Conservation (phyloP, 2,113 vertebrate species). For the Melanocharis versteri region DNA sequence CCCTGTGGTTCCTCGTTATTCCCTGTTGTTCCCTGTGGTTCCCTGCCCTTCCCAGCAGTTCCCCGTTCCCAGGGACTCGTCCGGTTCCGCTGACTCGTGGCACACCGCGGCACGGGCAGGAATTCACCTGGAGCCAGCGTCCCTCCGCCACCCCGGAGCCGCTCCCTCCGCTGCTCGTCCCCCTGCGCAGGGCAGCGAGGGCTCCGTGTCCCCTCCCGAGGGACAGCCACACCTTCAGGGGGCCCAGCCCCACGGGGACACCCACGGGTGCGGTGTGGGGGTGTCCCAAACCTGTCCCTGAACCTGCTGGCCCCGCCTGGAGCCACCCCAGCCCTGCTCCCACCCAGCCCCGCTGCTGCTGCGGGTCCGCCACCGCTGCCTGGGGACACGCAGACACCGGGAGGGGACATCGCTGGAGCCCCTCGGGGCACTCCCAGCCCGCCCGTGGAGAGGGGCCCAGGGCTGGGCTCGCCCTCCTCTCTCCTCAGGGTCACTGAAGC, state of each 20-base stretch:
- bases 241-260: rapidly evolving
- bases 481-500: not conserved
- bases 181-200: not conserved
- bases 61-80: not conserved
- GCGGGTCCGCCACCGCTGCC: not conserved
- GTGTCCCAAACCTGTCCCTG: rapidly evolving
- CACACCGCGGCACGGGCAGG: not conserved
- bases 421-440: rapidly evolving
- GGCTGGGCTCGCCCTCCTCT: not conserved
- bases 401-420: not conserved
- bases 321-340: not conserved
- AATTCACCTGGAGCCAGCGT: not conserved
- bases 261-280: rapidly evolving
- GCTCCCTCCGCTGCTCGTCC: too few species aligned
- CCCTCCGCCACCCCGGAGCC: not conserved
- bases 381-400: not conserved
- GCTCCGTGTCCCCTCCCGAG: not conserved
- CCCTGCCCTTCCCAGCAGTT: not conserved
- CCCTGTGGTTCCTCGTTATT: not conserved
- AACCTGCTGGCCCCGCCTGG: not conserved
- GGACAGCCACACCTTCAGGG: not conserved
- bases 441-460: rapidly evolving
- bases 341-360: not conserved
- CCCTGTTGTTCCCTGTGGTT: too few species aligned
- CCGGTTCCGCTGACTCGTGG: not conserved